Base-by-base conservation (phyloP, 2,888 invertebrate genomes). In the Dolomedes plantarius region DNA sequence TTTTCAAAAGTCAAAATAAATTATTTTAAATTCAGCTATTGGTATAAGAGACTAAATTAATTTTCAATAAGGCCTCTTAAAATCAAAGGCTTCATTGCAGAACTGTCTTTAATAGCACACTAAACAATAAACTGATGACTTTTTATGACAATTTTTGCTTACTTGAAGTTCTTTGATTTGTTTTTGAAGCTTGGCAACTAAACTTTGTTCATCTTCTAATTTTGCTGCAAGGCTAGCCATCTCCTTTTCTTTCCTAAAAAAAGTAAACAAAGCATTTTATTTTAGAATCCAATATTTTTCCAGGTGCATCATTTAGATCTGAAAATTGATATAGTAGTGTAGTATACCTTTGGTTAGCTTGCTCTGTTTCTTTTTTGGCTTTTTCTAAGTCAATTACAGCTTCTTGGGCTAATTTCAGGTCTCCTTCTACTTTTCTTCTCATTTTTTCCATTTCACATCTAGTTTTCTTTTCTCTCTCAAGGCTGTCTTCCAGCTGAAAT, bases 401-500 rank as follows among this genome's bases (percentile, higher is more conserved):
- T 93, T 98, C 98, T 93, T 98, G 98, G 90, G 98, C 97, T 89
- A 98, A 95, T 93, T 99, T 99, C 92, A 99, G 94, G 93, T 99
- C 99, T 89, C 98, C 98, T 93, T 99, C 99, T 90, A 98, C 95
- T 94, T 99, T 99, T 93, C 98, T 95, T 94, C 98, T 98, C 91
- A 95, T 94, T 94, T 99, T 99, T 93, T 99, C 99, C 91, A 98
- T 96, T 92, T 99, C 99, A 90, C 95, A 98, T 90, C 94, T 96
- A 91, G 97, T 94, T 93, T 99, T 98, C 97, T 99, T 99, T 93
- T 99, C 99, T 91, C 99, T 96, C 93, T 99, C 99, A 90, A 99
- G 94, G 87, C 97, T 97, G 93, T 99, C 99, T 92, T 99, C 99
- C 90, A 99, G 94, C 90, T 92, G 19, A 32, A 32, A 36, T n/a